Base-by-base conservation (phyloP, 2,797 vertebrate genomes). In the Acipenser transmontanus region DNA sequence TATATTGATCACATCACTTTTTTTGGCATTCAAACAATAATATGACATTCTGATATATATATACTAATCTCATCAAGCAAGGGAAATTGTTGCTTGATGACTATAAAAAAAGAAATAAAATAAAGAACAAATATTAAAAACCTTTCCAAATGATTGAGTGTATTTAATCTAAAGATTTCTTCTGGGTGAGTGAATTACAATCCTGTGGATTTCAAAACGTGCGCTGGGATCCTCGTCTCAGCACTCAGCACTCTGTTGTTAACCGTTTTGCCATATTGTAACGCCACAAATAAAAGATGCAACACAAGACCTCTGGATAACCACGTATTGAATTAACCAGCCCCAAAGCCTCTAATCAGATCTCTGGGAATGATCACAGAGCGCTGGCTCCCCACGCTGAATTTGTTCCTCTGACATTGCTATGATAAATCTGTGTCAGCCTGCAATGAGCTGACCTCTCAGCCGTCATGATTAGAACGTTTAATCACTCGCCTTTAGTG, bases 401-500 rank as follows among this genome's bases (percentile, higher is more conserved):
- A 75, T 78, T 74, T 68, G 77, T 80, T 80, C 71, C 74, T 63
- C 76, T 63, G 70, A 73, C 76, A 61, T 8, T 4, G 76, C 72
- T 69, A 70, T 77, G 79, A 88, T 79, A 79, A 85, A 88, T 86
- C 76, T 73, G 72, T 68, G 74, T 80, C 78, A 71, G 70, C 64
- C 1, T 13, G 70, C 11, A 74, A 73, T 69, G 73, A 68, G 50
- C 76, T 73, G 67, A 70, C 69, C 72, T 78, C 71, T 73, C 69
- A 63, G 69, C 77, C 13, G 70, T 64, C 47, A 78, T 79, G 66
- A 89, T 90, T 82, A 82, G 75, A 81, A 75, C 73, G 70, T 74
- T 91, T 82, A 88, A 84, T 89, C 84, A 82, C 66, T 76, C 10
- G 62, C 67, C 76, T 80, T 85, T 80, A 74, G 76, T 80, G 78